Evolutionary conservation across 2,888 invertebrate species (phyloP), one percentile per base, ranked within the genome.

Genomic region (Abrostola triplasia): DNA sequence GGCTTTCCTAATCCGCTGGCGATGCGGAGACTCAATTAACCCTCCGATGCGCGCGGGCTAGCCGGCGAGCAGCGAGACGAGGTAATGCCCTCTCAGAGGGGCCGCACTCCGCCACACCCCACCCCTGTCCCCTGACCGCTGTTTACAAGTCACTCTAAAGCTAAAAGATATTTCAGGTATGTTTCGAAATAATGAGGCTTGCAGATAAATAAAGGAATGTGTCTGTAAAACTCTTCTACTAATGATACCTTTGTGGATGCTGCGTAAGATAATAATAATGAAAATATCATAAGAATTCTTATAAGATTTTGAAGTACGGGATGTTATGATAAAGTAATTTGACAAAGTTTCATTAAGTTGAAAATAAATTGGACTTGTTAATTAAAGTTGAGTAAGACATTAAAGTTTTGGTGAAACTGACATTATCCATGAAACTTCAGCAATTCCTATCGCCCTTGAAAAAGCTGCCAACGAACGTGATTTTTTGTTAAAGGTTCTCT

Each of bases 61-160:
- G 71, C 66, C 65, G 79, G 64, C 65, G 66, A 70, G 75, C 78
- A 80, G 64, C 67, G 66, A 70, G 76, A 80, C 76, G 80, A 80
- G 50, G 44, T 63, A 66, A 68, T 71, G 47, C 61, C 58, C 64
- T 62, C 57, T 52, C 59, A n/a, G 12, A 35, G 52, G 48, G 12
- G 24, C 24, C 24, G 24, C 24, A 24, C 24, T 42, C 48, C 11
- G 37, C 67, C 57, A 41, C 51, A 50, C 37, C 49, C 40, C 57
- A 41, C 42, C 44, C 49, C 40, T 57, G 38, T 40, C 44, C 24
- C 24, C 49, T 13, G 10, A 52, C 42, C 38, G 35, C 51, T 51
- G 53, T 53, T 54, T 59, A 52, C 57, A 55, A 24, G 36, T 50
- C 54, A 37, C 64, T 62, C 51, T 56, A 57, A 50, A 67, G n/a